Conservation (phyloP, 2,113 vertebrate genomes). For the Campylomormyrus numenius region DNA sequence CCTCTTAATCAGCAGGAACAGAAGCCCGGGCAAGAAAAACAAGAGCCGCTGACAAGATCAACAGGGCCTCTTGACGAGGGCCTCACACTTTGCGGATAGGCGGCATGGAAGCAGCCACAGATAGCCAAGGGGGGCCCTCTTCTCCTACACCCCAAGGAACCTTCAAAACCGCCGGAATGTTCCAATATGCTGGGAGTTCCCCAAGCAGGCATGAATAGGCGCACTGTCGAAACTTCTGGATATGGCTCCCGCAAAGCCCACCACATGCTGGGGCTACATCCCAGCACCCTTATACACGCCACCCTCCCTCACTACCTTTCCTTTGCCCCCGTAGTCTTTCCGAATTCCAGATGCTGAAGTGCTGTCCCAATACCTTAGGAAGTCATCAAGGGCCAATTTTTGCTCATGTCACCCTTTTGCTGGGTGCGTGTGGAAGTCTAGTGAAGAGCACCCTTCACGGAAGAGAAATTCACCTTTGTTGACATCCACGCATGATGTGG, state of each 20-base stretch:
- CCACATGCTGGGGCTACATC: neutral
- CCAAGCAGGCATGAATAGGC: conserved; percentile 42
- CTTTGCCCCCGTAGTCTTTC: neutral
- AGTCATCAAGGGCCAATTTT: neutral
- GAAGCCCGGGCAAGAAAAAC: conserved; percentile 47
- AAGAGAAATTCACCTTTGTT: neutral
- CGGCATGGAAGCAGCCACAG: conserved; percentile 49
- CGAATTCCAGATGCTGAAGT: neutral
- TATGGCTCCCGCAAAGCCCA: neutral
- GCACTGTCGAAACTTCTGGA: conserved; percentile 35
- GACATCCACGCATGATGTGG: neutral
- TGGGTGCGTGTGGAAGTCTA: neutral
- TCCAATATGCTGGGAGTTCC: conserved; percentile 39
- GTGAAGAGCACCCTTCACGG: neutral
- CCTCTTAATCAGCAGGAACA: conserved; percentile 33
- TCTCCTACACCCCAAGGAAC: conserved; percentile 30
- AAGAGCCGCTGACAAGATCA: conserved; percentile 55
- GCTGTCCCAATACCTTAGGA: neutral
- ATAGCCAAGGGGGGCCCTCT: conserved; percentile 27
- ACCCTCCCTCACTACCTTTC: neutral
- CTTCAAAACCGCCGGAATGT: conserved; percentile 37
- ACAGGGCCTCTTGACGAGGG: conserved; percentile 38
- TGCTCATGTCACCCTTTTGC: neutral
- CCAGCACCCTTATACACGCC: neutral
- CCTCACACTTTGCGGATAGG: conserved; percentile 33